phyloP scores from a whole-genome alignment of 2,888 invertebrate species.

The Hirtodrosophila histrioides region DNA sequence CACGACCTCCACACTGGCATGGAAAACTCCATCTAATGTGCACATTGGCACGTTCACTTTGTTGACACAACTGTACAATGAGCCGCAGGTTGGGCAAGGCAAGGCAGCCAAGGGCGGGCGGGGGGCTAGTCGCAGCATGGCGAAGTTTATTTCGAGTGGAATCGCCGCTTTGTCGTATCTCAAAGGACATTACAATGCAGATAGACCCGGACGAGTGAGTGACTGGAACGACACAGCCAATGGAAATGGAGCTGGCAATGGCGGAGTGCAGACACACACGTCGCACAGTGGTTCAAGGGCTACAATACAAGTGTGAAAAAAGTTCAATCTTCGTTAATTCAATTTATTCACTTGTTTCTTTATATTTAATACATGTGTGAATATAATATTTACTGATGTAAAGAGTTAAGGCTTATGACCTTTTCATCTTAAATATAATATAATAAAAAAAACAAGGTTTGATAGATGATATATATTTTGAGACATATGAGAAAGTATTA shows the following conservation, averaged over 20 bases:
- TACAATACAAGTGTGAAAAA: too few relatives aligned
- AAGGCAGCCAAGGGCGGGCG: background rate
- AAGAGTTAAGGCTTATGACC: too few relatives aligned
- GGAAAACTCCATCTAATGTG: constrained; percentile 69
- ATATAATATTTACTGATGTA: too few relatives aligned
- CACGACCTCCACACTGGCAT: constrained; percentile 20
- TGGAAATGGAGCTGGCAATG: constrained; percentile 48
- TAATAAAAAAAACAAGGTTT: too few relatives aligned
- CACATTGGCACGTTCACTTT: constrained; percentile 79
- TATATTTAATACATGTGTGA: too few relatives aligned
- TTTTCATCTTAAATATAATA: too few relatives aligned
- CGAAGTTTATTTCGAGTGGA: constrained; percentile 78
- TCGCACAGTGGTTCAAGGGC: constrained; percentile 33
- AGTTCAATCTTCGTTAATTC: too few relatives aligned
- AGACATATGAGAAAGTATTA: too few relatives aligned
- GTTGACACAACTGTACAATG: constrained; percentile 76
- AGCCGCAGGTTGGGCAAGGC: constrained; percentile 13
- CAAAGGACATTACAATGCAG: constrained; percentile 80
- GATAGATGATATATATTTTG: too few relatives aligned
- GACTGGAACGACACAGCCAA: constrained; percentile 67
- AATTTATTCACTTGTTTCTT: too few relatives aligned
- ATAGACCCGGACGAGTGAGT: constrained; percentile 71
- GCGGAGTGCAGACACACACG: constrained; percentile 24
- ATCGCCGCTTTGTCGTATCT: constrained; percentile 77
- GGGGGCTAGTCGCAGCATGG: constrained; percentile 29